Evolutionary conservation across 2,888 invertebrate genomes (phyloP), one percentile per base, ranked within the genome.

Genomic region (Clusia tigrina): DNA sequence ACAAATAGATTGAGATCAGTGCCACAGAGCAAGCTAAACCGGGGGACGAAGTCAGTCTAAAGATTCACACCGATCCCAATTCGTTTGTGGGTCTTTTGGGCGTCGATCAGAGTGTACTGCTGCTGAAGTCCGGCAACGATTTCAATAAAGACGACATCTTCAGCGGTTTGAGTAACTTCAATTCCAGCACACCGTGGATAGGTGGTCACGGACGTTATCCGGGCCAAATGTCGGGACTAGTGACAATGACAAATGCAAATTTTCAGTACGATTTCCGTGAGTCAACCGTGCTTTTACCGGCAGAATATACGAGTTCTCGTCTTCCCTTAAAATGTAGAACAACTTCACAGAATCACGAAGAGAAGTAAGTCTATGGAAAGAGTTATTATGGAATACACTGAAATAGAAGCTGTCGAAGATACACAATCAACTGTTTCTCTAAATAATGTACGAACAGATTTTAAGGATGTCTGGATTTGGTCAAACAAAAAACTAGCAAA

Each of bases 1-100:
- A 23, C 23, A 1, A 5, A 20, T 53, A 91, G 91, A 88, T 93
- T 53, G 88, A 91, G 22, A 86, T 93, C 6, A 86, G 88, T 68
- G 85, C 90, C 0, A 88, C 87, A 2, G 83, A 85, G 2, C 88
- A 90, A 80, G 89, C 89, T 0, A 89, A 90, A 61, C 96, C 96
- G 0, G 92, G 92, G 58, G 88, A 90, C 24, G 87, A 90, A 63
- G 89, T 96, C 1, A 90, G 93, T 69, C 84, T 98, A 10, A 87
- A 88, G 2, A 89, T 97, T 12, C 86, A 88, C 22, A 91, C 96
- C 0, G 93, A 92, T 78, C 90, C 94, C 0, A 91, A 94, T 72
- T 95, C 97, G 0, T 90, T 90, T 73, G 91, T 96, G 17, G 95
- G 94, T 2, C 84, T 98, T 9, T 85, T 97, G 68, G 97, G 94